A percentile compares a stretch with the other conserved stretches of the same genome.
Evolutionary conservation across 2,113 vertebrate genomes (phyloP).

Genomic region (mouse (Mus musculus)): GRCm39 chr2:64228501-64229000

Average conservation of each 20-base stretch:
- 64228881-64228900: neutral
- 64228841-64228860: neutral
- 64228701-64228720: neutral
- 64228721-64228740: neutral
- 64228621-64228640: conserved; percentile 16
- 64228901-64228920: neutral
- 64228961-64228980: neutral
- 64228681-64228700: neutral
- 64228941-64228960: neutral
- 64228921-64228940: neutral
- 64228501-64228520: conserved; percentile 24
- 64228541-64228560: neutral
- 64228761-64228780: neutral
- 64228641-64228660: conserved; percentile 22
- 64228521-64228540: conserved; percentile 36
- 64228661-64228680: conserved; percentile 37
- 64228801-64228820: neutral
- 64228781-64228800: neutral
- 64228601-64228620: neutral
- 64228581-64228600: conserved; percentile 17
- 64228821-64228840: neutral
- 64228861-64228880: neutral
- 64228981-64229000: neutral
- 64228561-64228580: conserved; percentile 53
- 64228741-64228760: neutral